Base-by-base conservation (phyloP, 2,888 invertebrate genomes). In the Plusia festucae region DNA sequence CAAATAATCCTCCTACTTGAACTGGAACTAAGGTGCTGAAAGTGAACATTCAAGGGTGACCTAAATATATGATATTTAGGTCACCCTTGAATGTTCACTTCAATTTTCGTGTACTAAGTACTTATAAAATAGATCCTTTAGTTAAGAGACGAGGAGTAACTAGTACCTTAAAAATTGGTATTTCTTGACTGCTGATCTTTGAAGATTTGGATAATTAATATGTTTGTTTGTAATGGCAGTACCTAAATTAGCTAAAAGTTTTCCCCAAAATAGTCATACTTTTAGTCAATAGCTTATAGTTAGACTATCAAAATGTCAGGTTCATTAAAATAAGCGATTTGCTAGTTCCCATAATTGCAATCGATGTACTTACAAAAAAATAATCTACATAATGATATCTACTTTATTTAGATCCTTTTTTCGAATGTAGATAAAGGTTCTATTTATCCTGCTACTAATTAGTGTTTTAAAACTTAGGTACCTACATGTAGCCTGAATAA, bases 61-160 rank as follows among this genome's bases (percentile, higher is more conserved):
- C n/a, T n/a, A n/a, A 1, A 76, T 62, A 9, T 76, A 66, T 60
- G 27, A 61, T 51, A 83, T 82, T 65, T 79, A 68, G 82, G 81
- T 73, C 82, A 63, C 53, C 72, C n/a, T n/a, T n/a, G n/a, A n/a
- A n/a, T n/a, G n/a, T n/a, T n/a, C 71, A 73, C 72, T 79, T 76
- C 56, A 16, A 30, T 52, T 15, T 49, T 44, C 40, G 7, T 22
- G 24, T 40, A 53, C 55, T 54, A 30, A 7, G 9, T 30, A 2
- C 30, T 30, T 7, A 67, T 65, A 61, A 56, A 53, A 27, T 27
- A 1, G 54, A 24, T 34, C 20, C 52, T 66, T 60, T 16, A 68
- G 30, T 13, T 60, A 53, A 53, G 22, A 27, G 9, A 9, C 30
- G 30, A 30, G 30, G 2, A 30, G 30, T 0, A 30, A 0, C 9